Evolutionary conservation across 2,888 invertebrate species (phyloP), one percentile per base, ranked within the genome.

Genomic region (Netelia melanura): DNA sequence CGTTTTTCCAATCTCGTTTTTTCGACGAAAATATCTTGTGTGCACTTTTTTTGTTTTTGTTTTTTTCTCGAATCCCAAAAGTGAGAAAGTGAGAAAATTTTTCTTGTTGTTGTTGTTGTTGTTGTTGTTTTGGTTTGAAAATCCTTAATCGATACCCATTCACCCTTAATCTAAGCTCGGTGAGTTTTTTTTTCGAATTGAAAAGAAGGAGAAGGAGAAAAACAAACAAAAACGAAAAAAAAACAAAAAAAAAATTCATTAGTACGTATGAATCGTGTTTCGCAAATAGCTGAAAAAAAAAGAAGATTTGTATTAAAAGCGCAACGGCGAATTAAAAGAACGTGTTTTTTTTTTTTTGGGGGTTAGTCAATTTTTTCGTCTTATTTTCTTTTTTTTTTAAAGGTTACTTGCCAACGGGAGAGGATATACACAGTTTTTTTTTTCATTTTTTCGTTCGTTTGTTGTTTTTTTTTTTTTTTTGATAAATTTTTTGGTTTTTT

Each of bases 381-480:
- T 21, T 21, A 21, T 21, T 21, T 21, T 21, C 21, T 1, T 21
- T 1, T 21, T 21, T 21, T 21, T 17, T 75, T 67, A 25, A 54
- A 23, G 56, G 8, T 75, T 74, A 78, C n/a, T 54, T 23, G 68
- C 62, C 43, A 85, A 70, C 74, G 83, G 88, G 88, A 89, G 89
- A 89, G 88, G 89, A 91, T 89, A 86, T 86, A 88, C 86, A 84
- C 21, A 21, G 21, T 21, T 21, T 21, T 21, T 21, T 21, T 21
- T 21, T 21, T 21, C 1, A 1, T 89, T 65, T 67, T 48, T 48
- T 38, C 38, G 8, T 38, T 38, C 8, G 38, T 38, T 38, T 38
- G 38, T 38, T 38, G 38, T 38, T 38, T 38, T 38, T 38, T 14
- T 30, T 71, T 54, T 52, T n/a, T 58, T 76, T 30, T 10, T 74